Percentiles rank a stretch among this genome's conserved stretches.
phyloP scores from a whole-genome alignment of 2,113 vertebrate genomes.

The Nothocercus nigrocapillus region DNA sequence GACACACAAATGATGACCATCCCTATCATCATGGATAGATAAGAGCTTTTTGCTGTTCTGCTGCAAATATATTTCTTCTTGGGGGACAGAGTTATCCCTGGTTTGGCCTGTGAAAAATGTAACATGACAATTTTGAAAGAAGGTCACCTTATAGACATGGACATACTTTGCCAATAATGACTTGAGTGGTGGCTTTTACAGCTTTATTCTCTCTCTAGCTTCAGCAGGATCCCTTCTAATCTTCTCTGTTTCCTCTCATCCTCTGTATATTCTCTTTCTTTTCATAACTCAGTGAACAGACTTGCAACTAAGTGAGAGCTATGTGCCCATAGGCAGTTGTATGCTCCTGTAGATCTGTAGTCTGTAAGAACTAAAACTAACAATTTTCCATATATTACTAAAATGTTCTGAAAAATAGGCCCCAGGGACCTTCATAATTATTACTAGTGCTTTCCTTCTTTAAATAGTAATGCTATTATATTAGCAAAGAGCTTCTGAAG shows the following conservation, averaged over 20 bases:
- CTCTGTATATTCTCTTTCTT: background rate
- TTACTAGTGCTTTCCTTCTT: background rate
- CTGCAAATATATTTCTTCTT: background rate
- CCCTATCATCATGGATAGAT: background rate
- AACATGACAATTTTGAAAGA: background rate
- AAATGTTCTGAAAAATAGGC: background rate
- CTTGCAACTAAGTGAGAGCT: background rate
- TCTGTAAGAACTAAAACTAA: background rate
- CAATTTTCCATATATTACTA: background rate
- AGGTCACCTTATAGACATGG: fast-evolving
- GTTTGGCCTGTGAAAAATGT: background rate
- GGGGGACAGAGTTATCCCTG: fast-evolving
- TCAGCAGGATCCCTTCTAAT: background rate
- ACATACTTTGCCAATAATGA: background rate
- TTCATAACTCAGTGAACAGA: background rate
- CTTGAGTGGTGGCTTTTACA: background rate
- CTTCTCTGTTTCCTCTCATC: background rate
- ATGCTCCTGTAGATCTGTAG: background rate
- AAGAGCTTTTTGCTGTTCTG: background rate
- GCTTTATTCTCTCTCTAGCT: background rate
- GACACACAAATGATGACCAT: background rate
- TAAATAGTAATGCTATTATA: background rate
- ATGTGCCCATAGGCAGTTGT: fast-evolving
- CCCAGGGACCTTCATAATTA: background rate
- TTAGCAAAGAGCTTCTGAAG: background rate